Conservation (phyloP, 2,888 invertebrate species). For the Cheiracanthium punctorium region DNA sequence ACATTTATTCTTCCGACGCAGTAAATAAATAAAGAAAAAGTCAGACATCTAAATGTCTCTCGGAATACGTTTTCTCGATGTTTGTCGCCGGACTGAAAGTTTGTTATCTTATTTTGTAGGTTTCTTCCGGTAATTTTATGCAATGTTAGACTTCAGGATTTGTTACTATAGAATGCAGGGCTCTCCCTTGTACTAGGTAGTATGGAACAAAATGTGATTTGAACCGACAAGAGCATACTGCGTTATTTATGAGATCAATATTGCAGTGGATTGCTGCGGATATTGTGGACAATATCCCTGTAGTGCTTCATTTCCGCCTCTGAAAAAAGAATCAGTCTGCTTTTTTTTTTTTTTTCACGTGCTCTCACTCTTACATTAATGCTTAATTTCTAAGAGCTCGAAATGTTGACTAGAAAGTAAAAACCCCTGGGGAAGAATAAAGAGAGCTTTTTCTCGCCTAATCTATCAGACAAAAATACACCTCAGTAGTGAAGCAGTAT, state of each 20-base stretch:
- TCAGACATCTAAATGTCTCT: no score
- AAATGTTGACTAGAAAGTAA: neutral
- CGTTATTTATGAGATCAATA: slow-evolving; percentile 2
- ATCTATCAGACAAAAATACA: no score
- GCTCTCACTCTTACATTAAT: neutral
- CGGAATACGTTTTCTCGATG: no score
- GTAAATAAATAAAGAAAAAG: no score
- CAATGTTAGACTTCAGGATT: neutral
- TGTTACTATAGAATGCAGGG: neutral
- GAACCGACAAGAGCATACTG: slow-evolving; percentile 1
- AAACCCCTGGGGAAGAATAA: no score
- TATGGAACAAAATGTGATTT: neutral
- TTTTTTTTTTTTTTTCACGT: neutral
- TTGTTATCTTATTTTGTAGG: neutral
- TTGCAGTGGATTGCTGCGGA: neutral
- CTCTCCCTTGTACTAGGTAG: neutral
- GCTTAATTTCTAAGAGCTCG: neutral
- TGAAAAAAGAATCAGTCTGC: neutral
- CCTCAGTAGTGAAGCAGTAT: no score
- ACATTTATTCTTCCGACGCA: no score
- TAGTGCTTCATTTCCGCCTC: neutral
- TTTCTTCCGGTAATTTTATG: slow-evolving; percentile 10
- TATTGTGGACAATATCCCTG: neutral
- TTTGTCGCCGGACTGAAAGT: no score
- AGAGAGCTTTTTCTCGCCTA: no score